phyloP scores from a whole-genome alignment of 2,888 invertebrate genomes.

The Cephus runcator region DNA sequence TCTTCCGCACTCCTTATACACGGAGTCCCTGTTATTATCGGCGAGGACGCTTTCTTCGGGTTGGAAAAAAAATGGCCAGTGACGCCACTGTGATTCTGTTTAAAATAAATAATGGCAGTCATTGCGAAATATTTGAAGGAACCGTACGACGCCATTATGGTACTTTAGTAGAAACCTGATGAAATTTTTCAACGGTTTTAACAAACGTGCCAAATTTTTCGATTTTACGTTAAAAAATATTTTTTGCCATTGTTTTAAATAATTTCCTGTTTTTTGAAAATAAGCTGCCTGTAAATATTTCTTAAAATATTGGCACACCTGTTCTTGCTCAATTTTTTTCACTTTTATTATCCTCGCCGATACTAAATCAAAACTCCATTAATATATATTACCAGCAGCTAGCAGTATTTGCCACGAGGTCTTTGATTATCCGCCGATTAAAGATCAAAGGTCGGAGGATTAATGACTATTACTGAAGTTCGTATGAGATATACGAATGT shows the following conservation, averaged over 20 bases:
- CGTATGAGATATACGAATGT: background rate
- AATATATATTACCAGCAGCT: background rate
- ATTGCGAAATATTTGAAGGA: background rate
- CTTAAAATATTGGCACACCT: background rate
- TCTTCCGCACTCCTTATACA: slow-evolving; percentile 14
- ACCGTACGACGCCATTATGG: background rate
- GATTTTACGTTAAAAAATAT: background rate
- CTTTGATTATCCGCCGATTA: slow-evolving; percentile 17
- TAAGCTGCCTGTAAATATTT: background rate
- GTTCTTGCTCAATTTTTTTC: background rate
- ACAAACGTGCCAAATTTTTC: background rate
- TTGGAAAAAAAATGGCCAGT: background rate
- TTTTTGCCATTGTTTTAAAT: too few relatives aligned
- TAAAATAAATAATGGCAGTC: background rate
- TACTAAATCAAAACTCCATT: background rate
- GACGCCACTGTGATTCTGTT: background rate
- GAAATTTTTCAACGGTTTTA: background rate
- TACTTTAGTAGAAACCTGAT: background rate
- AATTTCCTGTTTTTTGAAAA: background rate
- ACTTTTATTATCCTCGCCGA: background rate
- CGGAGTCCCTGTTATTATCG: background rate
- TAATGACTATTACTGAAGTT: background rate
- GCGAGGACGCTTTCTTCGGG: background rate
- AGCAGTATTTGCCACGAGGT: background rate
- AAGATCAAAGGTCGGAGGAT: slow-evolving; percentile 13